Evolutionary conservation across 2,113 vertebrate species (phyloP).

Genomic region (Nyctibius bracteatus): DNA sequence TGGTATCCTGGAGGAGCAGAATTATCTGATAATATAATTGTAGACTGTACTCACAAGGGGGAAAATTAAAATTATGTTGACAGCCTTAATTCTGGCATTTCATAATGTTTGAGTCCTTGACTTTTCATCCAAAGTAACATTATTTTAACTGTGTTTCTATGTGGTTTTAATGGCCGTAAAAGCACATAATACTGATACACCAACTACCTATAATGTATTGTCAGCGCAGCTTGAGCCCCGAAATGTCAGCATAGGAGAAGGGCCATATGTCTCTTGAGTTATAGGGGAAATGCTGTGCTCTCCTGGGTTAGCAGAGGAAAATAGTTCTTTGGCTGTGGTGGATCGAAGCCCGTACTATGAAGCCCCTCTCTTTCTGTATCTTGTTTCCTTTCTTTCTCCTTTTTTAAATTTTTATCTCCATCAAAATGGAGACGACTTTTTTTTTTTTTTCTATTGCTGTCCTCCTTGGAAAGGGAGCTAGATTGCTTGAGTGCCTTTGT

Average conservation of each 20-base stretch:
- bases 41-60: not conserved
- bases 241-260: not conserved
- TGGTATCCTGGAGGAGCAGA: not conserved
- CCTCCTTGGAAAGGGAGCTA: not conserved
- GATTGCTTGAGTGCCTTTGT: not conserved
- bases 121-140: not conserved
- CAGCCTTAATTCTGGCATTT: not conserved
- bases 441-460: not conserved
- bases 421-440: not conserved
- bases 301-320: not conserved
- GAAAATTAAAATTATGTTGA: not conserved
- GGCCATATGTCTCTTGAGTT: not conserved
- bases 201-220: not conserved
- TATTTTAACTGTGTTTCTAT: not conserved
- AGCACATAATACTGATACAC: not conserved
- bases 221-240: not conserved
- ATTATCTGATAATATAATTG: not conserved
- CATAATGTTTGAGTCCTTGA: not conserved
- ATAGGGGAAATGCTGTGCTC: not conserved
- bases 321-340: not conserved
- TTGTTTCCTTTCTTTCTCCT: not conserved
- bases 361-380: not conserved
- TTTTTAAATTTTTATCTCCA: not conserved
- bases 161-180: not conserved
- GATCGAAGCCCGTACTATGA: not conserved